phyloP scores from a whole-genome alignment of 2,888 invertebrate genomes.

The Alsophila aescularia region DNA sequence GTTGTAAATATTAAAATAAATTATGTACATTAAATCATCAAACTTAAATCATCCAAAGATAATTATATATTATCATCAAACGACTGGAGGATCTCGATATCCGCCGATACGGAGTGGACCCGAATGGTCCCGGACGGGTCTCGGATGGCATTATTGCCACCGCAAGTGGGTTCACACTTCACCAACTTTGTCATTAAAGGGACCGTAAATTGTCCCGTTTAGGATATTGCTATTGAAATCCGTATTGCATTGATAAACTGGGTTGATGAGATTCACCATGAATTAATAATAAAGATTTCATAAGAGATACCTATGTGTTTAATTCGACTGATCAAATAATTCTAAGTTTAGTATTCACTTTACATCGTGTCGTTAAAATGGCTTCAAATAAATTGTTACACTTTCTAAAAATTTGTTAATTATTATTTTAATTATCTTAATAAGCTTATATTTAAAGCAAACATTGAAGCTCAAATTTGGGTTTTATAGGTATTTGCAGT shows the following conservation, averaged over 20 bases:
- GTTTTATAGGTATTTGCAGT: too few relatives aligned
- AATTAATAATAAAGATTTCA: neutral
- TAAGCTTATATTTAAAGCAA: too few relatives aligned
- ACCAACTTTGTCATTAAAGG: slow-evolving; percentile 41
- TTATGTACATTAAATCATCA: neutral
- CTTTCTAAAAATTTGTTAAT: too few relatives aligned
- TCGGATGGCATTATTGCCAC: slow-evolving; percentile 33
- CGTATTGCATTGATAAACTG: slow-evolving; percentile 11
- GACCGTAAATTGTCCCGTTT: slow-evolving; percentile 35
- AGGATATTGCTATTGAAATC: slow-evolving; percentile 33
- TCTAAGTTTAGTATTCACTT: too few relatives aligned
- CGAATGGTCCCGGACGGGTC: neutral
- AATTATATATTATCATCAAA: neutral
- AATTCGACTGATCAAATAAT: too few relatives aligned
- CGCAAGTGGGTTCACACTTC: slow-evolving; percentile 34
- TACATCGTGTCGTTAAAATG: too few relatives aligned
- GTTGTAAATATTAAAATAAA: too few relatives aligned
- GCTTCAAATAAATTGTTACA: too few relatives aligned
- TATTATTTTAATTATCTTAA: too few relatives aligned
- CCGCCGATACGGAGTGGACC: neutral
- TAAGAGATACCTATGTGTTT: neutral
- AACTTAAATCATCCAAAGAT: neutral
- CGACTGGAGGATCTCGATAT: neutral
- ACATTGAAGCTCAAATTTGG: too few relatives aligned
- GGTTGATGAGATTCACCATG: slow-evolving; percentile 1